phyloP scores from a whole-genome alignment of 2,888 invertebrate genomes.

The Nephrotoma flavescens region DNA sequence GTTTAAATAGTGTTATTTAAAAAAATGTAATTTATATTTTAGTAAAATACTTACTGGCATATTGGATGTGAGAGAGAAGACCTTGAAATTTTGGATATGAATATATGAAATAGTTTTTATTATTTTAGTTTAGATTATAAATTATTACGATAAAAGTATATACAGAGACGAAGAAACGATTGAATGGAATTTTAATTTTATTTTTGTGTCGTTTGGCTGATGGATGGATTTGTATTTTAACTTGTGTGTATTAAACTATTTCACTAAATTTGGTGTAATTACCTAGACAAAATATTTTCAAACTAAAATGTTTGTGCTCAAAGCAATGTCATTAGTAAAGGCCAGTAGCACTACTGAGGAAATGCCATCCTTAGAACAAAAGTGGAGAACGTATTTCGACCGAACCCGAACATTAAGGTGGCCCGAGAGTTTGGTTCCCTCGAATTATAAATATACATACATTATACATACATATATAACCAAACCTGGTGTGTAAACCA shows the following conservation, averaged over 20 bases:
- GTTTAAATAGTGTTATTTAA: background rate
- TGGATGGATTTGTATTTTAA: background rate
- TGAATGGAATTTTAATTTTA: background rate
- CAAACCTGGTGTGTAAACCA: too few species aligned
- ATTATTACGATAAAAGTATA: background rate
- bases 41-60: background rate
- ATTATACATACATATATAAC: too few species aligned
- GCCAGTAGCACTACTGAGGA: too few species aligned
- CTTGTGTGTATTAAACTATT: background rate
- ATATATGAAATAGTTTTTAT: background rate
- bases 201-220: background rate
- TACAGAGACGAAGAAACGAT: background rate
- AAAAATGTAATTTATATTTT: background rate
- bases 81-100: background rate
- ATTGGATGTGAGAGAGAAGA: background rate
- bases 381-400: too few species aligned
- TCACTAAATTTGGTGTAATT: background rate
- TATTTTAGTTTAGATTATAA: background rate
- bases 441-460: too few species aligned
- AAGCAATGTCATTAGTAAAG: background rate
- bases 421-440: too few species aligned
- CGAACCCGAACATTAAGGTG: too few species aligned
- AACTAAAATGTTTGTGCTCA: background rate
- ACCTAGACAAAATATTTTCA: background rate
- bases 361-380: too few species aligned